phyloP scores from a whole-genome alignment of 2,888 invertebrate species.

The Drosophila ustulata region DNA sequence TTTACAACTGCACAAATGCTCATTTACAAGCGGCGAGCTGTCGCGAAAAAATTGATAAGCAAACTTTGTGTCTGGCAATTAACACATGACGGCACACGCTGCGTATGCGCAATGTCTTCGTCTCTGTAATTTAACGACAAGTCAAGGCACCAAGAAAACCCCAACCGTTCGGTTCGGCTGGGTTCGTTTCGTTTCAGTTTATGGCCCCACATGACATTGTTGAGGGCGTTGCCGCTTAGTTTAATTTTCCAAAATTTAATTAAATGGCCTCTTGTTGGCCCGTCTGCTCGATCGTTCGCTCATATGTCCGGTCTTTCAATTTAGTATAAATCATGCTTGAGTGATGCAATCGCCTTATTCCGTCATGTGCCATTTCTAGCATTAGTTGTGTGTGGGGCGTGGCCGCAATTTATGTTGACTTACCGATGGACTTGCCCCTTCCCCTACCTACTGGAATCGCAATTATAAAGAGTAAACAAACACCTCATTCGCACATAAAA shows the following conservation, averaged over 20 bases:
- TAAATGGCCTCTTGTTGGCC: constrained; percentile 58
- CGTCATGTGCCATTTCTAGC: constrained; percentile 62
- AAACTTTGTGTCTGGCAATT: constrained; percentile 70
- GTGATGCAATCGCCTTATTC: constrained; percentile 66
- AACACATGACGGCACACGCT: constrained; percentile 70
- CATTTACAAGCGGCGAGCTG: constrained; percentile 14
- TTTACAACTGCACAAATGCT: constrained; percentile 15
- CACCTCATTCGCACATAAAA: constrained; percentile 25
- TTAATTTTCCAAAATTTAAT: constrained; percentile 75
- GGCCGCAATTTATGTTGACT: constrained; percentile 54
- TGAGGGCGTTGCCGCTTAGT: constrained; percentile 66
- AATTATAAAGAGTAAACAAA: background rate
- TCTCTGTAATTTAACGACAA: constrained; percentile 34
- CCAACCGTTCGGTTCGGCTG: background rate
- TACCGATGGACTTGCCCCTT: constrained; percentile 31
- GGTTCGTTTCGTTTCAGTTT: background rate
- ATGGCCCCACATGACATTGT: constrained; percentile 14
- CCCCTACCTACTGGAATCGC: constrained; percentile 32
- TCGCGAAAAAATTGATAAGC: constrained; percentile 63
- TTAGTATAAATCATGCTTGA: constrained; percentile 71
- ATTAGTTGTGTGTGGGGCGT: constrained; percentile 58
- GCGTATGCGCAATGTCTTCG: constrained; percentile 70
- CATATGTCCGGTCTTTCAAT: constrained; percentile 53
- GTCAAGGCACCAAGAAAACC: constrained; percentile 16
- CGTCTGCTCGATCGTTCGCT: constrained; percentile 19